phyloP scores from a whole-genome alignment of 1,140 invertebrate species.

The Tetramorium alpestre region DNA sequence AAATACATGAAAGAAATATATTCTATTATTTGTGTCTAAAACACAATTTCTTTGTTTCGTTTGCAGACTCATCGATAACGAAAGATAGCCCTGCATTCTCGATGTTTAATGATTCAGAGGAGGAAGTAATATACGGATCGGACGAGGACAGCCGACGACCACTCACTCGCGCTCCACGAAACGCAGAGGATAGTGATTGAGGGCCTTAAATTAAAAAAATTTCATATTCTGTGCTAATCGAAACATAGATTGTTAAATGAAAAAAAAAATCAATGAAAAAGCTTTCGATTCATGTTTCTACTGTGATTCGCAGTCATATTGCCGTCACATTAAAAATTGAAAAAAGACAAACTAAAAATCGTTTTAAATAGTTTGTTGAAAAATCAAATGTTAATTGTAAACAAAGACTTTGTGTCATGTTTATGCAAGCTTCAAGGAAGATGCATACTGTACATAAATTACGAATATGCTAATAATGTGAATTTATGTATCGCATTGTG shows the following conservation, averaged over 20 bases:
- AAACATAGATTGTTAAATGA: background rate
- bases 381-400: conserved; percentile 33
- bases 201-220: conserved; percentile 48
- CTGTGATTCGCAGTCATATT: conserved; percentile 5
- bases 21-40: background rate
- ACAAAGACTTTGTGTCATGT: background rate
- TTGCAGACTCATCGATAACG: conserved; percentile 93
- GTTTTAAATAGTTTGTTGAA: conserved; percentile 22
- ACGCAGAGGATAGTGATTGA: conserved; percentile 90
- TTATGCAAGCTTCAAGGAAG: background rate
- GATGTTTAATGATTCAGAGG: conserved; percentile 98
- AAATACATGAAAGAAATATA: background rate
- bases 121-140: conserved; percentile 98
- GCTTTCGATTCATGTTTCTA: conserved; percentile 10
- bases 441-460: conserved; percentile 22
- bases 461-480: conserved; percentile 11
- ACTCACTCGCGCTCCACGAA: conserved; percentile 87
- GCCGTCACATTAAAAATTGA: background rate
- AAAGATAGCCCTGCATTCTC: conserved; percentile 99
- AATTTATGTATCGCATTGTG: conserved; percentile 22
- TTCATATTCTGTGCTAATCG: conserved; percentile 6
- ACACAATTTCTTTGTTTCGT: conserved; percentile 5
- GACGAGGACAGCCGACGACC: conserved; percentile 94
- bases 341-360: background rate
- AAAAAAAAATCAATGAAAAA: background rate